Base-by-base conservation (phyloP, 2,888 invertebrate species). In the Deladenus siricidicola region DNA sequence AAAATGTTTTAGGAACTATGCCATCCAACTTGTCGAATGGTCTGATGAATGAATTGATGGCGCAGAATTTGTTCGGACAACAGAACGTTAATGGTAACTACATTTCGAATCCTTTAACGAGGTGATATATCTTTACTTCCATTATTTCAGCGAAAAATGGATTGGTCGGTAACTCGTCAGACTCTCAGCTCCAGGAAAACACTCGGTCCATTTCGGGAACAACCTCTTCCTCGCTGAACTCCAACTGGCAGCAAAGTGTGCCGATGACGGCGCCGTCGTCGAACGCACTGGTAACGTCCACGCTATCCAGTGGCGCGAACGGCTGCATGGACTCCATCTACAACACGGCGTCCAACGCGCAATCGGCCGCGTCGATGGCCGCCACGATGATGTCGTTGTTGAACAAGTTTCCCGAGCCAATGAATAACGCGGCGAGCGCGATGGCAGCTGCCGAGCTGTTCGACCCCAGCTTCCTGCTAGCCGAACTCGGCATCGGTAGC, bases 31-130 rank as follows among this genome's bases (percentile, higher is more conserved):
- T n/a, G 8, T n/a, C 56, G 21, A 23, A 29, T 6, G 52, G 55
- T 21, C 34, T 58, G 21, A 49, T 58, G 43, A 55, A 57, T 39
- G 59, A 58, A 42, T 21, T 58, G 48, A 6, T 58, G 34, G 52
- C 48, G 10, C 59, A 58, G 49, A 55, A 55, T 44, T 44, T 55
- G 55, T 26, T 55, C 14, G 47, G 47, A 44, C 26, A 45, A 26
- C 55, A 55, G 30, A 34, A 55, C 21, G 30, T 55, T 26, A 34
- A 44, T 29, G 30, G 45, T 55, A 29, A n/a, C n/a, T n/a, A n/a
- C n/a, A n/a, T n/a, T n/a, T n/a, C n/a, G n/a, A n/a, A n/a, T n/a
- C n/a, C n/a, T n/a, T n/a, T n/a, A n/a, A n/a, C n/a, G n/a, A n/a
- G 50, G 28, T 19, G 3, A 29, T 30, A 26, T 47, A 47, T 47